Percentiles rank a stretch among this genome's conserved stretches.
Evolutionary conservation across 2,888 invertebrate species (phyloP).

Genomic region (Cryptocephalus moraei): DNA sequence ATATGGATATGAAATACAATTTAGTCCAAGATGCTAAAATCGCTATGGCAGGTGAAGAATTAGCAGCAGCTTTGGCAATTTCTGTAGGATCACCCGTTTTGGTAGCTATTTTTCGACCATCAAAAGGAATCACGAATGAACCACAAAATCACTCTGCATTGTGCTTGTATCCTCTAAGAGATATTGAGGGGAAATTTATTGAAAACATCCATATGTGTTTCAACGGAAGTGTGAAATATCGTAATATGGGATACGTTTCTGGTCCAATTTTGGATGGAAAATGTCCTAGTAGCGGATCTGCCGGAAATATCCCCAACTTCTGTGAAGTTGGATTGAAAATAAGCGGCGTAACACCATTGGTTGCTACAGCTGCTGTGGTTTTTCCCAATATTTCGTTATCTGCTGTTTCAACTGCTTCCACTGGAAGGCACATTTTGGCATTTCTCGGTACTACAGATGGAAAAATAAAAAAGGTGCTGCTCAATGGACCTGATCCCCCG

Average conservation of each 20-base stretch:
- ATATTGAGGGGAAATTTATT: slow-evolving; percentile 86
- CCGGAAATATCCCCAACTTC: slow-evolving; percentile 85
- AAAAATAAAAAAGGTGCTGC: slow-evolving; percentile 71
- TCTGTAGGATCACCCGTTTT: slow-evolving; percentile 72
- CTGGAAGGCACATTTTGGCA: slow-evolving; percentile 85
- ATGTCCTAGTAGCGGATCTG: slow-evolving; percentile 78
- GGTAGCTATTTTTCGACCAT: slow-evolving; percentile 83
- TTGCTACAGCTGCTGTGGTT: slow-evolving; percentile 61
- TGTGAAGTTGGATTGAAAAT: slow-evolving; percentile 89
- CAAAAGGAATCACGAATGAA: slow-evolving; percentile 77
- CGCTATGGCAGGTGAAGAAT: slow-evolving; percentile 69
- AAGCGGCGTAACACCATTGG: slow-evolving; percentile 78
- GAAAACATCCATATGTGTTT: slow-evolving; percentile 97
- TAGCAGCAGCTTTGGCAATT: slow-evolving; percentile 74
- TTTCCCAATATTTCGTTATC: slow-evolving; percentile 74
- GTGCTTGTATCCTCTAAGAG: slow-evolving; percentile 84
- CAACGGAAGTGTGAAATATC: slow-evolving; percentile 85
- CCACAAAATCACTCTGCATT: slow-evolving; percentile 77
- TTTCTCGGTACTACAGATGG: slow-evolving; percentile 88
- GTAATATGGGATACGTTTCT: slow-evolving; percentile 86
- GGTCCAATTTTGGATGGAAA: slow-evolving; percentile 85
- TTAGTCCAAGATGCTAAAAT: slow-evolving; percentile 89
- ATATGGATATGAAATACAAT: slow-evolving; percentile 67
- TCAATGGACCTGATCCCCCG: slow-evolving; percentile 61
- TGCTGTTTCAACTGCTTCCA: slow-evolving; percentile 77